Base-by-base conservation (phyloP, 30 jellyfish, hydroid and myxozoan species). In the Hydractinia symbiolongicarpus region DNA sequence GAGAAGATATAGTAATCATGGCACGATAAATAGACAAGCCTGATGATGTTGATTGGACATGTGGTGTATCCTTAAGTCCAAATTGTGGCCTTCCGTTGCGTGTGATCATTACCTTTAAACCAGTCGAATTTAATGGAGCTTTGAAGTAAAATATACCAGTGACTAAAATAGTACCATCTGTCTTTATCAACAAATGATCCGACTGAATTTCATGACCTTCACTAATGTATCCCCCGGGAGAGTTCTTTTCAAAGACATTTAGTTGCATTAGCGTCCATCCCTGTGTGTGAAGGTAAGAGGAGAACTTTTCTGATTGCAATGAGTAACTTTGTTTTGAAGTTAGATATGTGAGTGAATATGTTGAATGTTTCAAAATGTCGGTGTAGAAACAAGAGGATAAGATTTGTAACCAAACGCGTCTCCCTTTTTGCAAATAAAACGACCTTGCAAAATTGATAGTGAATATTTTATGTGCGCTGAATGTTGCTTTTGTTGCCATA, bases 361-460 rank as follows among this genome's bases (percentile, higher is more conserved):
- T 64, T 64, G 74, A 64, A n/a, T 7, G 19, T 0, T 13, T 13
- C 7, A 64, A 6, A n/a, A 64, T n/a, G 74, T 64, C 40, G 0
- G 40, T 13, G 16, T 64, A 6, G 40, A 6, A 64, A 13, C 74
- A 64, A 9, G 74, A n/a, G 2, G 74, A 64, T n/a, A 9, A 6
- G 52, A 64, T n/a, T 64, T 51, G 74, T 13, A 64, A n/a, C 74
- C 74, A 64, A 4, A 64, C 40, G 19, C 74, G 19, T 6, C 52
- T n/a, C 9, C 74, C 74, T 7, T n/a, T 64, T 6, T 13, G 19
- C 40, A 64, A 64, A 64, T 51, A 51, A 44, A 64, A 13, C 19
- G 74, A 1, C 74, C 74, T 64, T 64, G 74, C 74, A 64, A 64
- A 64, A 51, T 64, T 64, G 52, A 64, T 64, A 4, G 74, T 64